These are phyloP conservation scores for Pycnonotus jocosus DNA, from an alignment of 2,113 vertebrate genomes.

Conservation along the genomic window DNA sequence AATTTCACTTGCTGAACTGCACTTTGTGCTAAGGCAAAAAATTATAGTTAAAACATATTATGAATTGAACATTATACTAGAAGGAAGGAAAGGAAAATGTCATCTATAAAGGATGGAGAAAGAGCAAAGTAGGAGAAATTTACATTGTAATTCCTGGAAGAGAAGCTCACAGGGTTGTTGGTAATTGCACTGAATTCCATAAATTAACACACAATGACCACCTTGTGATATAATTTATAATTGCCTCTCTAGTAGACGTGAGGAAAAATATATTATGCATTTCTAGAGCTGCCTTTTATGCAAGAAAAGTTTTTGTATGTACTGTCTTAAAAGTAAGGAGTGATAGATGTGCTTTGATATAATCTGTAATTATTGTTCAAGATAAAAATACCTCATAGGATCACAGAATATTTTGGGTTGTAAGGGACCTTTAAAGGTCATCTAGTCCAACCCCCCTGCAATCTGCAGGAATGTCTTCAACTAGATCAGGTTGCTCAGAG, in stretches of 20 bases:
- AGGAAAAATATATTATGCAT: not conserved
- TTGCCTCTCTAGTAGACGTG: not conserved
- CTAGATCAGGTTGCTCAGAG: not conserved
- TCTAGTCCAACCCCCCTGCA: not conserved
- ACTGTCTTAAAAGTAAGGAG: not conserved
- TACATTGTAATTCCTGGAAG: not conserved
- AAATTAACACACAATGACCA: not conserved
- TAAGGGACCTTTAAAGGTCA: not conserved
- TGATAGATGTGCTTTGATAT: not conserved
- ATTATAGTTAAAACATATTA: not conserved
- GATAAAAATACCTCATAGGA: not conserved
- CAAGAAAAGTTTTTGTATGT: not conserved
- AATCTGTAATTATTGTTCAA: not conserved
- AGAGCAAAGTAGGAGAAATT: not conserved
- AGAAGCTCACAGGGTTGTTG: not conserved
- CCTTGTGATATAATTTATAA: not conserved
- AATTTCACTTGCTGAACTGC: not conserved
- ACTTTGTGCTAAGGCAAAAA: not conserved
- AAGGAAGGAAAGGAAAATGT: not conserved
- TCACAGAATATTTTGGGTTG: not conserved
- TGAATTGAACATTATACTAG: not conserved
- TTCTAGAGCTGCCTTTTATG: not conserved
- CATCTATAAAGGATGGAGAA: not conserved
- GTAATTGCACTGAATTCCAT: not conserved
- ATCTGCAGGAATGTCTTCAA: not conserved